These are phyloP conservation scores for Scaptomyza flava DNA, from an alignment of 2,888 invertebrate genomes.

Conservation along the genomic window DNA sequence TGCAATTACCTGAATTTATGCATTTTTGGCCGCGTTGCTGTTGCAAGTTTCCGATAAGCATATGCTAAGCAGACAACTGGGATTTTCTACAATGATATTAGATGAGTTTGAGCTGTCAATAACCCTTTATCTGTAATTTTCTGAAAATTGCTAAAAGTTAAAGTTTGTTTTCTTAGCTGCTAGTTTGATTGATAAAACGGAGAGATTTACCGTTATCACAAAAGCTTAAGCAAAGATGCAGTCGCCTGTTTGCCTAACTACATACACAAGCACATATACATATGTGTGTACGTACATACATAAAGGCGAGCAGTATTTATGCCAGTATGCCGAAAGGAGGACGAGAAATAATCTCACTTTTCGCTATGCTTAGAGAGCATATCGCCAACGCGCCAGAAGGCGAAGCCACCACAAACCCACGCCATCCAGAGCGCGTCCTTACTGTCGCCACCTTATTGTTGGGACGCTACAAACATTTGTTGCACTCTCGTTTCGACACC, in stretches of 20 bases:
- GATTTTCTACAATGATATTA: not conserved
- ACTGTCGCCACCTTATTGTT: constrained; percentile 42
- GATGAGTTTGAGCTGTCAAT: not conserved
- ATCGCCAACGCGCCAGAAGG: constrained; percentile 55
- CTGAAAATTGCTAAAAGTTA: not conserved
- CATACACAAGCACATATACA: not conserved
- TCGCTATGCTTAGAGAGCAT: constrained; percentile 28
- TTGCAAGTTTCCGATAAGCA: constrained; percentile 7
- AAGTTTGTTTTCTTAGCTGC: not conserved
- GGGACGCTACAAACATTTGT: constrained; percentile 60
- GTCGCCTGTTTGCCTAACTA: constrained; percentile 4
- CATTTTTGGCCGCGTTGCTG: constrained; percentile 6
- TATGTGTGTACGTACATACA: constrained; percentile 5
- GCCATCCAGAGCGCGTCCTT: constrained; percentile 22
- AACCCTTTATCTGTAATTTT: not conserved
- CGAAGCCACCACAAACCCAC: constrained; percentile 18
- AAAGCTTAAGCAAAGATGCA: not conserved
- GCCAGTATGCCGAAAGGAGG: constrained; percentile 67
- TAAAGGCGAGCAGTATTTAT: constrained; percentile 50
- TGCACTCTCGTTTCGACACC: constrained; percentile 55
- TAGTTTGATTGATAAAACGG: not conserved
- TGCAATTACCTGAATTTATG: constrained; percentile 14
- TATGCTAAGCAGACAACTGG: constrained; percentile 11
- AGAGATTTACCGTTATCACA: not conserved
- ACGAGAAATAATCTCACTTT: constrained; percentile 60